Percentiles rank a stretch among this genome's conserved stretches.
These are phyloP conservation scores for Scatophagus argus DNA, from an alignment of 2,113 vertebrate species.

Conservation along the genomic window DNA sequence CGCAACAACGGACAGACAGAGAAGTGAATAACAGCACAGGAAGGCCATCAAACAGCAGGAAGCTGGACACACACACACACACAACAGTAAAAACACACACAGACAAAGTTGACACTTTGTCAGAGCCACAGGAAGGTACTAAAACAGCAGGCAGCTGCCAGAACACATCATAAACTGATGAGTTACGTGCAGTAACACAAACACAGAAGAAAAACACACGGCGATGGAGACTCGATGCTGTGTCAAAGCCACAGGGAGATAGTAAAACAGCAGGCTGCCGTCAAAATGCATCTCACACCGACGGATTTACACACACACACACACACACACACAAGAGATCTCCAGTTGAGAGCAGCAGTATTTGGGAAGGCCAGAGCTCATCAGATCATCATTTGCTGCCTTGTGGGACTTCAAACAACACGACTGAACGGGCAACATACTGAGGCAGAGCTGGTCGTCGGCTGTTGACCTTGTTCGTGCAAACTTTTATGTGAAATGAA, in stretches of 20 bases:
- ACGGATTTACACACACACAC: not conserved
- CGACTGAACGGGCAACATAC: not conserved
- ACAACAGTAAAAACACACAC: conserved; percentile 29
- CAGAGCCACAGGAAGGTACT: conserved; percentile 57
- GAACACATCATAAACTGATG: conserved; percentile 41
- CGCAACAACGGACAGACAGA: not conserved
- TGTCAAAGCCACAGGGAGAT: conserved; percentile 32
- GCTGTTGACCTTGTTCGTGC: not conserved
- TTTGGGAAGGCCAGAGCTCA: conserved; percentile 6
- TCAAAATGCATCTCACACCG: conserved; percentile 26
- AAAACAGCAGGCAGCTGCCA: conserved; percentile 69
- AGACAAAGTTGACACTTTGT: conserved; percentile 45
- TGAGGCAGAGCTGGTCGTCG: not conserved
- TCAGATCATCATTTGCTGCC: conserved; percentile 7
- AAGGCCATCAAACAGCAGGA: conserved; percentile 59
- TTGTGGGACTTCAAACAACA: not conserved
- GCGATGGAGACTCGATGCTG: not conserved
- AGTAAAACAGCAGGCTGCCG: conserved; percentile 52
- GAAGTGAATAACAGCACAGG: conserved; percentile 41
- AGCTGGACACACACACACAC: conserved; percentile 32
- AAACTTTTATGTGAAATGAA: not conserved
- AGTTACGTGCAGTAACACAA: conserved; percentile 32
- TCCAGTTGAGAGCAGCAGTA: not conserved
- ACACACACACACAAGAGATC: conserved; percentile 4
- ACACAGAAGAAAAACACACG: not conserved